Evolutionary conservation across 2,113 vertebrate genomes (phyloP).

Genomic region (Pollimyrus isidori): DNA sequence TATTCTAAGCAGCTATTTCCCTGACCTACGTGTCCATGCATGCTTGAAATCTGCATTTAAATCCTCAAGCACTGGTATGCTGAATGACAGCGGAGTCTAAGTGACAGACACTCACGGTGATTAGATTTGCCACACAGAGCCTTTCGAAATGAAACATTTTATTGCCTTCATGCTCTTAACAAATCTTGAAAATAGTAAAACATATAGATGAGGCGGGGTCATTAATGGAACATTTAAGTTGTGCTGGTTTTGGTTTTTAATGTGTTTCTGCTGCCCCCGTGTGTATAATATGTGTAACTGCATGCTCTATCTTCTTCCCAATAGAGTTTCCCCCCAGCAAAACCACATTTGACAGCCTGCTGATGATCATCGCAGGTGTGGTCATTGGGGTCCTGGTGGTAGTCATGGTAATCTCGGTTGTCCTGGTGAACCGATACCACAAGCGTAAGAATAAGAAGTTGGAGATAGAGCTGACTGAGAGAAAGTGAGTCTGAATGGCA

Average conservation of each 20-base stretch:
- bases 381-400: slow-evolving; percentile 62
- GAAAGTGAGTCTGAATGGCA: slow-evolving; percentile 59
- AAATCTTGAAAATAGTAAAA: neutral
- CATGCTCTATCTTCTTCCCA: neutral
- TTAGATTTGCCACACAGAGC: neutral
- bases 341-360: slow-evolving; percentile 45
- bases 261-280: neutral
- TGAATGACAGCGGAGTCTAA: neutral
- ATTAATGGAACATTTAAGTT: neutral
- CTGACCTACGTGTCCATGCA: neutral
- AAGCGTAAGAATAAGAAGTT: slow-evolving; percentile 73
- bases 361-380: slow-evolving; percentile 67
- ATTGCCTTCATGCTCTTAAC: neutral
- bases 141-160: neutral
- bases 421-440: slow-evolving; percentile 76
- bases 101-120: neutral
- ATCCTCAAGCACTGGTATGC: neutral
- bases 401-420: slow-evolving; percentile 64
- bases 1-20: neutral
- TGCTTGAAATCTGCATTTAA: neutral
- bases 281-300: slow-evolving; percentile 9
- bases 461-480: slow-evolving; percentile 70
- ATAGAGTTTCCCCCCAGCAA: slow-evolving; percentile 10
- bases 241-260: neutral
- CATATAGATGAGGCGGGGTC: neutral